A percentile compares a stretch with the other conserved stretches of the same genome.
Evolutionary conservation across 2,888 invertebrate species (phyloP).

Genomic region (Emmelina monodactyla): DNA sequence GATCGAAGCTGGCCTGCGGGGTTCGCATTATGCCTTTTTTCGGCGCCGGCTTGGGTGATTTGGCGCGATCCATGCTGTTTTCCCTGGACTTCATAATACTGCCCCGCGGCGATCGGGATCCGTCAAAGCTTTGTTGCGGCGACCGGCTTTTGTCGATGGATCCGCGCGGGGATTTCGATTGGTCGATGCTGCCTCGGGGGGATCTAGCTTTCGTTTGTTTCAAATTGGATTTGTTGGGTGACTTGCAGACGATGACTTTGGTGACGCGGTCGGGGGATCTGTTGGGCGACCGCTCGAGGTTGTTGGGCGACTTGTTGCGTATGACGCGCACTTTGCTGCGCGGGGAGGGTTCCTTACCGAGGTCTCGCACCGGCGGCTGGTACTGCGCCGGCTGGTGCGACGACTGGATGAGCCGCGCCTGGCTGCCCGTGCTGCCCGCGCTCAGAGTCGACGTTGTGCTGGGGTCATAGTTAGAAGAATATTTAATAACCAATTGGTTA

Average conservation of each 20-base stretch:
- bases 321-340: constrained; percentile 55
- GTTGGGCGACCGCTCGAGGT: constrained; percentile 38
- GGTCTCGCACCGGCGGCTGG: constrained; percentile 87
- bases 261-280: constrained; percentile 55
- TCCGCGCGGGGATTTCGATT: constrained; percentile 57
- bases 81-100: constrained; percentile 59
- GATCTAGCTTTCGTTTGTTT: constrained; percentile 58
- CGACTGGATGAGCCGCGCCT: constrained; percentile 91
- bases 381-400: constrained; percentile 93
- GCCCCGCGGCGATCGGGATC: constrained; percentile 51
- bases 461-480: too few relatives aligned
- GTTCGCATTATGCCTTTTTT: constrained; percentile 62
- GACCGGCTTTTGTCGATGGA: constrained; percentile 66
- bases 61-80: constrained; percentile 46
- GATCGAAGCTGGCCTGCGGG: constrained; percentile 57
- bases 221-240: constrained; percentile 55
- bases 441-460: constrained; percentile 94
- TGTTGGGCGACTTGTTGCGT: constrained; percentile 52
- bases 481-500: too few relatives aligned
- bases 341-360: constrained; percentile 78
- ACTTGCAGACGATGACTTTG: constrained; percentile 59
- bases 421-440: constrained; percentile 92
- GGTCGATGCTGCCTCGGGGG: constrained; percentile 63
- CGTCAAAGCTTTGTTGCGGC: constrained; percentile 66
- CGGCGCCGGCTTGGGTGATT: constrained; percentile 55